Conservation (phyloP, 2,888 invertebrate species). For the Hemithea aestivaria region DNA sequence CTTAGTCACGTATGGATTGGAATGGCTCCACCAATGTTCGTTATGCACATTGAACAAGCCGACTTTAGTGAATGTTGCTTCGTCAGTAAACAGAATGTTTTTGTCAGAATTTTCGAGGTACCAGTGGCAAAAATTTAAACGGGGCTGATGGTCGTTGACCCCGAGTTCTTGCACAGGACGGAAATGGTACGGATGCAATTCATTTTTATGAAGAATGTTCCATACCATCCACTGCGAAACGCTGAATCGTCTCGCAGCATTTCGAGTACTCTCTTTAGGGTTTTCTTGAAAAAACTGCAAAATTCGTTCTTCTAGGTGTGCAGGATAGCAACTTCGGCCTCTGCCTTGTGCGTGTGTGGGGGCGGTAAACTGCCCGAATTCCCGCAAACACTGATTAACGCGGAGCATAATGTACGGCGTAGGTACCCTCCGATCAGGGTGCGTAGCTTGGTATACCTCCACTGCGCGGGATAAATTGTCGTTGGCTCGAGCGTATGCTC, state of each 20-base stretch:
- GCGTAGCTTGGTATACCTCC: too few species aligned
- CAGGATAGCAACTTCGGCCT: too few species aligned
- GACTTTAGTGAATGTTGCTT: background rate
- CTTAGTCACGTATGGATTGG: background rate
- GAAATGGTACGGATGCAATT: conserved; percentile 6
- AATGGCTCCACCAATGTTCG: conserved; percentile 1
- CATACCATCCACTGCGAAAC: conserved; percentile 1
- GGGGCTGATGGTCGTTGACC: too few species aligned
- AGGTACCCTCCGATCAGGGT: background rate
- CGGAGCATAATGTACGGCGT: background rate
- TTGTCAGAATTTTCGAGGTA: conserved; percentile 1
- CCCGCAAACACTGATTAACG: background rate
- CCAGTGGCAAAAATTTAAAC: too few species aligned
- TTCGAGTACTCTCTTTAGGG: conserved; percentile 1
- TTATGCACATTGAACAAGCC: conserved; percentile 1
- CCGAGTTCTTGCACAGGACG: conserved; percentile 2
- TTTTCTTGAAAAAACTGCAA: background rate
- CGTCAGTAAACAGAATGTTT: conserved; percentile 1
- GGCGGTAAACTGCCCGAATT: background rate
- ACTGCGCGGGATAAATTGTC: too few species aligned
- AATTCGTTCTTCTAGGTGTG: conserved; percentile 2
- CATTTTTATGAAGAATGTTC: too few species aligned
- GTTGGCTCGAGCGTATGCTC: too few species aligned
- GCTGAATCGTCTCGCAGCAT: conserved; percentile 1
- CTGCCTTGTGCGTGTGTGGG: background rate